Percentiles rank a stretch among this genome's conserved stretches.
Conservation (phyloP, 2,888 invertebrate species). For the Drosophila lutescens region DNA sequence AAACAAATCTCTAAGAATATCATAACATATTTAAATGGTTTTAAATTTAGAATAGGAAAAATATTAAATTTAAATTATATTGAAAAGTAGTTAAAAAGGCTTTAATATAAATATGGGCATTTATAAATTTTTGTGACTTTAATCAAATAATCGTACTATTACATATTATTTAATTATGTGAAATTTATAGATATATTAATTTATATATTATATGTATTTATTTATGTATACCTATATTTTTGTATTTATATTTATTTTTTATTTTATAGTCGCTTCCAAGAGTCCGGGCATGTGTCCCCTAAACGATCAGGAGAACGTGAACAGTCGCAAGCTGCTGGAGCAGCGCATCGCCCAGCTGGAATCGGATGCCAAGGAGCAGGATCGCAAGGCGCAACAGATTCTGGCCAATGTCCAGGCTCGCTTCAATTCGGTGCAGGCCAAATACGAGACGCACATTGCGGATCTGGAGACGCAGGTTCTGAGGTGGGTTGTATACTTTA, state of each 20-base stretch:
- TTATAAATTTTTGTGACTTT: too few relatives aligned
- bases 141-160: too few relatives aligned
- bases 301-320: constrained; percentile 79
- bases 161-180: too few relatives aligned
- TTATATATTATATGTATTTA: too few relatives aligned
- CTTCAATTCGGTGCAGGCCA: constrained; percentile 90
- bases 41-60: too few relatives aligned
- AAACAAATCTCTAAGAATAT: too few relatives aligned
- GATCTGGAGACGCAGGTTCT: constrained; percentile 89
- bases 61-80: too few relatives aligned
- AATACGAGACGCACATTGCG: constrained; percentile 90
- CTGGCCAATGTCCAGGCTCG: constrained; percentile 90
- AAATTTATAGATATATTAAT: too few relatives aligned
- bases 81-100: too few relatives aligned
- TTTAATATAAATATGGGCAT: too few relatives aligned
- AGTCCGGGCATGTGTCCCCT: constrained; percentile 82
- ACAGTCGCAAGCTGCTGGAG: constrained; percentile 86
- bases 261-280: constrained; percentile 86
- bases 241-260: too few relatives aligned
- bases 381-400: constrained; percentile 89
- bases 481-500: constrained; percentile 70
- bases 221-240: too few relatives aligned
- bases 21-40: not conserved
- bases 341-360: constrained; percentile 90
- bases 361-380: constrained; percentile 89